Evolutionary conservation across 2,113 vertebrate species (phyloP), one percentile per base, ranked within the genome.

Genomic region (Tichodroma muraria): DNA sequence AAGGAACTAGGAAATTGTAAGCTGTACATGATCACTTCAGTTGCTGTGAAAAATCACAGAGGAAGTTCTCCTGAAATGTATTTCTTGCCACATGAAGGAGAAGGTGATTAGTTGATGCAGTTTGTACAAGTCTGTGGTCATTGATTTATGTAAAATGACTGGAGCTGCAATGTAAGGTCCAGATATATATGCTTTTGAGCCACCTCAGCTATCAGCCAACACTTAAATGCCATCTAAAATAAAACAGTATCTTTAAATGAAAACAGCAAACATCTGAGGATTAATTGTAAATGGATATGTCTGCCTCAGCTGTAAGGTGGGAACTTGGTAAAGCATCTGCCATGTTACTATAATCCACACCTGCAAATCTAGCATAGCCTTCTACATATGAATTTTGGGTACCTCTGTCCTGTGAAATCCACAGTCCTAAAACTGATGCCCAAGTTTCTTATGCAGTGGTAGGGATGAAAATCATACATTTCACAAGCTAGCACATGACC

Each of bases 301-400:
- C 52, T 59, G 28, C n/a, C 47, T 57, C 28, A 37, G 19, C 30
- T 18, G 17, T 13, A 50, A 12, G 15, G 10, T 35, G 15, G 15
- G 6, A 21, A 56, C 13, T 28, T 35, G 7, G 35, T n/a, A 79
- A 64, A 72, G 30, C 21, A 64, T 11, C 44, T 64, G 18, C 22
- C 3, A 4, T 4, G 18, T 31, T 4, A 9, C 33, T 54, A 21
- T 47, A 71, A 88, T 33, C 12, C 49, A 69, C 10, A 52, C 6
- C 28, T 25, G 20, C 22, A n/a, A n/a, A 82, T 21, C 17, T 38
- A 3, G 21, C 25, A 56, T 21, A 60, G 33, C 25, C 47, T 57
- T 78, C 37, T 25, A 44, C 1, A 3, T 3, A 5, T 0, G 1
- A 20, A 25, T 35, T 69, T n/a, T 11, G 37, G 21, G 21, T 24